Evolutionary conservation across 2,888 invertebrate species (phyloP).

Genomic region (Mesorhabditis spiculigera): DNA sequence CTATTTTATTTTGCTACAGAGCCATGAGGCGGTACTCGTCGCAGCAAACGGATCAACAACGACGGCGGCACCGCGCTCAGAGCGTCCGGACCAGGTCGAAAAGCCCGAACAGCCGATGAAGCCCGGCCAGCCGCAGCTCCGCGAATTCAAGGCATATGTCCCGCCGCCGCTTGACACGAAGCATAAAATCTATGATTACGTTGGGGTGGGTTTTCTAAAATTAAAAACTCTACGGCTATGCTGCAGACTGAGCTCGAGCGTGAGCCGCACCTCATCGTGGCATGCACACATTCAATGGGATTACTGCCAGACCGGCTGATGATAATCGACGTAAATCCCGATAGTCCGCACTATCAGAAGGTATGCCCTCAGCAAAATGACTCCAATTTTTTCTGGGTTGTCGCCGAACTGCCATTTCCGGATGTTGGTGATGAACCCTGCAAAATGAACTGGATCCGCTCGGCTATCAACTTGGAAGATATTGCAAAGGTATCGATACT

Average conservation of each 20-base stretch:
- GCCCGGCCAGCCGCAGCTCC: not conserved
- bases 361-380: not conserved
- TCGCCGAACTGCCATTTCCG: conserved; percentile 19
- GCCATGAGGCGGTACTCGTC: conserved; percentile 2
- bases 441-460: conserved; percentile 38
- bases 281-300: not conserved
- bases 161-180: not conserved
- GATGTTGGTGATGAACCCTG: conserved; percentile 34
- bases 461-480: conserved; percentile 29
- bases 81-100: not conserved
- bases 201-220: not conserved
- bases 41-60: not conserved
- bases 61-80: not conserved
- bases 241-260: conserved; percentile 4
- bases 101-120: not conserved
- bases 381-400: not conserved
- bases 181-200: not conserved
- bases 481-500: conserved; percentile 18
- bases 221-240: too few species aligned
- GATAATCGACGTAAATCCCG: not conserved
- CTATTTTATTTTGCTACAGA: not conserved
- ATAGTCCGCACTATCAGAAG: not conserved
- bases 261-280: not conserved
- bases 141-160: not conserved
- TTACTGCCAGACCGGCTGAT: not conserved